Conservation (phyloP, 2,888 invertebrate species). For the Pristionchus exspectatus region DNA sequence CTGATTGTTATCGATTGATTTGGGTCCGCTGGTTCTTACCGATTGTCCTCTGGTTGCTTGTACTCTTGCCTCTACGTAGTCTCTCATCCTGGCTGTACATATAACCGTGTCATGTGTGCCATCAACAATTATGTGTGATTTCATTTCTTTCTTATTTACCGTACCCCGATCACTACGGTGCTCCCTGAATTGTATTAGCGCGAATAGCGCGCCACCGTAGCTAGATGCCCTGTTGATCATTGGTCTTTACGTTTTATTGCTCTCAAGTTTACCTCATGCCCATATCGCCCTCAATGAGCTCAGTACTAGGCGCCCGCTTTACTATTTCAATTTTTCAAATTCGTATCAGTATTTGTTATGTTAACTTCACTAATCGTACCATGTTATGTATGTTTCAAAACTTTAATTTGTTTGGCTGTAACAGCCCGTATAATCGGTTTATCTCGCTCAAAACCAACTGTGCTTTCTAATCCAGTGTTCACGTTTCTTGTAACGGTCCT, state of each 20-base stretch:
- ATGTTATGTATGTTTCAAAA: conserved; percentile 26
- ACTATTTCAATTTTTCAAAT: neutral
- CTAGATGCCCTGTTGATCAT: conserved; percentile 41
- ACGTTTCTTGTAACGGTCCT: neutral
- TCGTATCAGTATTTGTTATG: conserved; percentile 1
- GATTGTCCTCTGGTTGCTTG: neutral
- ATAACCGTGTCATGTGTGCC: neutral
- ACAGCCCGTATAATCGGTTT: conserved; percentile 22
- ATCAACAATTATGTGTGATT: neutral
- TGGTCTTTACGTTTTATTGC: neutral
- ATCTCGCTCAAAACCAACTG: neutral
- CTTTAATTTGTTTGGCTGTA: conserved; percentile 38
- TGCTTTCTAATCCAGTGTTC: conserved; percentile 1
- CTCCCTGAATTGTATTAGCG: neutral
- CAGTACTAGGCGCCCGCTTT: neutral
- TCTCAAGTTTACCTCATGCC: neutral
- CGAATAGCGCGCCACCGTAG: neutral
- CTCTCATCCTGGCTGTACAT: neutral
- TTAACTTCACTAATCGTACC: neutral
- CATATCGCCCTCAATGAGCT: conserved; percentile 22
- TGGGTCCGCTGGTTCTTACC: too few relatives aligned
- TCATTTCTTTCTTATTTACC: neutral
- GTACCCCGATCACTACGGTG: neutral
- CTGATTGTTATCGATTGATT: too few relatives aligned
- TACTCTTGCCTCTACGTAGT: neutral